Conservation (phyloP, 2,113 vertebrate genomes). For the Meriones unguiculatus region DNA sequence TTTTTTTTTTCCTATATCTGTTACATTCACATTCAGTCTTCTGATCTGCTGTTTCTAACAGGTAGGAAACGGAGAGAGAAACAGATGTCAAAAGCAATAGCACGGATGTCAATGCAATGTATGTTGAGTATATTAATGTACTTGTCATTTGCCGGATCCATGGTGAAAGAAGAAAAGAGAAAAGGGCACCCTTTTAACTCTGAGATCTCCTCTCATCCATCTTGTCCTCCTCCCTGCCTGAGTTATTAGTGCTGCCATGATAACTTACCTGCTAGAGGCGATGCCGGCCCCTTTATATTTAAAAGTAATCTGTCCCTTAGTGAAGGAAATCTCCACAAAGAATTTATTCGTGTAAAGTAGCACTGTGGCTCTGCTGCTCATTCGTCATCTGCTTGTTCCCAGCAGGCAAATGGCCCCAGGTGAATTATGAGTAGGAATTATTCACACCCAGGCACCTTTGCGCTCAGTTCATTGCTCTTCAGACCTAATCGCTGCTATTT, state of each 20-base stretch:
- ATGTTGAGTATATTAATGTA: constrained; percentile 43
- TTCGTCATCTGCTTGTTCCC: constrained; percentile 70
- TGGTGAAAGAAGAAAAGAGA: not conserved
- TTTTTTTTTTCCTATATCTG: not conserved
- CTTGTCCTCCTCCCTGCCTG: constrained; percentile 36
- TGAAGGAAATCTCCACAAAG: constrained; percentile 44
- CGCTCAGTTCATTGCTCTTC: constrained; percentile 23
- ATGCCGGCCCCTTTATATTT: constrained; percentile 56
- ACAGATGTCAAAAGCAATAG: constrained; percentile 36
- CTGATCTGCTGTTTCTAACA: constrained; percentile 29
- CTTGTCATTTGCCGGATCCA: constrained; percentile 20
- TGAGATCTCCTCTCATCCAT: constrained; percentile 9
- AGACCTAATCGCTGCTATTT: constrained; percentile 70
- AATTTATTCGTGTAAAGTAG: constrained; percentile 71
- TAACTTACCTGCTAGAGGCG: constrained; percentile 47
- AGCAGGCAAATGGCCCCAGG: constrained; percentile 66
- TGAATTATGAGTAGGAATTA: constrained; percentile 68
- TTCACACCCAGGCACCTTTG: constrained; percentile 21
- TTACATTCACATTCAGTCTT: not conserved
- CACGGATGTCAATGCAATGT: not conserved
- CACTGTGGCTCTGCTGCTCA: constrained; percentile 41
- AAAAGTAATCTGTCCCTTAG: constrained; percentile 61
- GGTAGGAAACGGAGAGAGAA: constrained; percentile 38
- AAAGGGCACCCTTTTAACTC: constrained; percentile 37
- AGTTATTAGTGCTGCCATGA: constrained; percentile 54